Conservation (phyloP, 2,113 vertebrate species). For the Dasyurus viverrinus region DNA sequence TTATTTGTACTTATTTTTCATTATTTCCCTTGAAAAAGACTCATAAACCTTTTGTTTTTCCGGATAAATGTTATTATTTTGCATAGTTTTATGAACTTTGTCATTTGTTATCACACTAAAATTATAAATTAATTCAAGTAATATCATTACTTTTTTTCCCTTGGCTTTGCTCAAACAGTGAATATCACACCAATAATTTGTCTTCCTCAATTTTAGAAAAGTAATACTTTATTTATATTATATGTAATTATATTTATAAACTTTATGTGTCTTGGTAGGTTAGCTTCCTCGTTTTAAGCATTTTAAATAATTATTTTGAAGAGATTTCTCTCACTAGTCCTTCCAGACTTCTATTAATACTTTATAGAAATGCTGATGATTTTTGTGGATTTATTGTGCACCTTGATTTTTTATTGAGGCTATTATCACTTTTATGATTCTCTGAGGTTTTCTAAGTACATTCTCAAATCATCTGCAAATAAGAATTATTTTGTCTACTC, state of each 20-base stretch:
- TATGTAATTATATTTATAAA: not conserved
- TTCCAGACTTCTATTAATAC: not conserved
- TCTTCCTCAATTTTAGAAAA: not conserved
- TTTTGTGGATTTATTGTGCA: not conserved
- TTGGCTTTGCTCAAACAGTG: not conserved
- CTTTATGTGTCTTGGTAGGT: not conserved
- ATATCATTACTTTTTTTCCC: not conserved
- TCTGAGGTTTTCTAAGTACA: not conserved
- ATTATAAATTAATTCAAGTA: not conserved
- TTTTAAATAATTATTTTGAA: not conserved
- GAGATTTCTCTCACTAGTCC: not conserved
- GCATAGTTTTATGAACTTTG: not conserved
- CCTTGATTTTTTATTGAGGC: not conserved
- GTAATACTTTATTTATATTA: not conserved
- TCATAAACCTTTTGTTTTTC: not conserved
- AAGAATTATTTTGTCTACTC: not conserved
- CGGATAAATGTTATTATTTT: not conserved
- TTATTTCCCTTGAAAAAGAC: not conserved
- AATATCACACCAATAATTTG: not conserved
- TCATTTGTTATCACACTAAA: not conserved
- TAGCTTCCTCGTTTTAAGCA: not conserved
- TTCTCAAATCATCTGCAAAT: not conserved
- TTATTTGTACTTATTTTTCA: not conserved
- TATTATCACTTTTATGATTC: not conserved
- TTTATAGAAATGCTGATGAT: not conserved